Evolutionary conservation across 2,888 invertebrate species (phyloP).

Genomic region (Petrolisthes manimaculis): DNA sequence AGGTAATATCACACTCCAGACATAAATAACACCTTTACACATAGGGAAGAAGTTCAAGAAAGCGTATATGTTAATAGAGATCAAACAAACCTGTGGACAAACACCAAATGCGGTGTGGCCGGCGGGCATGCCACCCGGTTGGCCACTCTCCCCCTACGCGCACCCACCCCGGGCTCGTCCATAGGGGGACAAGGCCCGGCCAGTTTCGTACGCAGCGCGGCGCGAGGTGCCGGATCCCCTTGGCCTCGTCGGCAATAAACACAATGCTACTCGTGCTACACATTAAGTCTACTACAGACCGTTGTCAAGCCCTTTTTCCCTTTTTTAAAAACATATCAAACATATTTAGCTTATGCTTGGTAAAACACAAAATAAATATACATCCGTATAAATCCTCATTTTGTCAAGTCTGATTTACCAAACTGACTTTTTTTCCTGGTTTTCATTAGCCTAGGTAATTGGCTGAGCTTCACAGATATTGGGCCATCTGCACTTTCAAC

Average conservation of each 20-base stretch:
- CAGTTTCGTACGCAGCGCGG: not conserved
- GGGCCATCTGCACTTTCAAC: slow-evolving; percentile 46
- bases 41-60: slow-evolving; percentile 62
- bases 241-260: slow-evolving; percentile 57
- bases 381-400: slow-evolving; percentile 38
- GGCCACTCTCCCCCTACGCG: slow-evolving; percentile 19
- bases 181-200: not conserved
- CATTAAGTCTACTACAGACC: slow-evolving; percentile 58
- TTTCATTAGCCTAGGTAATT: slow-evolving; percentile 26
- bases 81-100: slow-evolving; percentile 64
- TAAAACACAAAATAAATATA: slow-evolving; percentile 61
- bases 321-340: slow-evolving; percentile 53
- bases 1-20: slow-evolving; percentile 62
- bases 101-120: slow-evolving; percentile 57
- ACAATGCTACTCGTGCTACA: slow-evolving; percentile 61
- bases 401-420: slow-evolving; percentile 30
- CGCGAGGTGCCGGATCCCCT: slow-evolving; percentile 30
- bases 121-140: slow-evolving; percentile 36
- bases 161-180: slow-evolving; percentile 14
- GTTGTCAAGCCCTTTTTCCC: slow-evolving; percentile 53
- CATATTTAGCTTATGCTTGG: slow-evolving; percentile 44
- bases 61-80: slow-evolving; percentile 64
- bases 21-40: slow-evolving; percentile 63
- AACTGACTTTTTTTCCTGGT: slow-evolving; percentile 32
- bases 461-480: slow-evolving; percentile 45